Conservation (phyloP, 2,888 invertebrate genomes). For the Malthinus flaveolus region DNA sequence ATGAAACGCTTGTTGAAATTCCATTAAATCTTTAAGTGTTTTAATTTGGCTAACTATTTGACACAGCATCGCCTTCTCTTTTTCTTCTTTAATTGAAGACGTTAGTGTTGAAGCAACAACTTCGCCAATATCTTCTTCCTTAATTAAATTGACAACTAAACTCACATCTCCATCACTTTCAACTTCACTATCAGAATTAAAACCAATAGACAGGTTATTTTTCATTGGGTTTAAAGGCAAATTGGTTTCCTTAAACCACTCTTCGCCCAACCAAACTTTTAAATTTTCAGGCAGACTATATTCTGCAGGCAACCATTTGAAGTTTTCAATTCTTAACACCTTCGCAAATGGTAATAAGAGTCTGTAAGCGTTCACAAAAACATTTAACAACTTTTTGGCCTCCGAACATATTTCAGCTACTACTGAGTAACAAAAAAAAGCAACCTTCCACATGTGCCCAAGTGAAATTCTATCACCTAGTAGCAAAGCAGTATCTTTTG, state of each 20-base stretch:
- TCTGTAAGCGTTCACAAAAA: constrained; percentile 52
- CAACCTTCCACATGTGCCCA: constrained; percentile 56
- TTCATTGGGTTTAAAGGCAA: not conserved
- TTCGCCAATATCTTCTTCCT: constrained; percentile 27
- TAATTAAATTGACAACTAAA: not conserved
- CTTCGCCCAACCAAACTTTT: constrained; percentile 51
- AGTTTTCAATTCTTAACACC: constrained; percentile 45
- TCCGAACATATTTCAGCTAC: constrained; percentile 55
- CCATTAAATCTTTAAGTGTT: constrained; percentile 20
- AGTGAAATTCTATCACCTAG: constrained; percentile 49
- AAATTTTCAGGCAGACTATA: constrained; percentile 52
- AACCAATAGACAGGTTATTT: not conserved
- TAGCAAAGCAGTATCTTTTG: constrained; percentile 47
- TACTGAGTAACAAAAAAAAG: constrained; percentile 50
- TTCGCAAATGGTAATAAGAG: constrained; percentile 46
- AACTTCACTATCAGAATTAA: not conserved
- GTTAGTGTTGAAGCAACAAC: constrained; percentile 3
- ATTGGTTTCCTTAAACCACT: constrained; percentile 49
- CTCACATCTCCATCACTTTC: not conserved
- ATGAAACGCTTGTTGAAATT: constrained; percentile 18
- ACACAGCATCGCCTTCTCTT: not conserved
- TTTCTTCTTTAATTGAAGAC: not conserved
- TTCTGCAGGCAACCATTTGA: constrained; percentile 51
- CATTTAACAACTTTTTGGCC: constrained; percentile 47
- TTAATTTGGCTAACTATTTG: constrained; percentile 11